These are phyloP conservation scores for Enteromius thamalakanensis DNA, from an alignment of 2,797 vertebrate genomes.

Conservation along the genomic window DNA sequence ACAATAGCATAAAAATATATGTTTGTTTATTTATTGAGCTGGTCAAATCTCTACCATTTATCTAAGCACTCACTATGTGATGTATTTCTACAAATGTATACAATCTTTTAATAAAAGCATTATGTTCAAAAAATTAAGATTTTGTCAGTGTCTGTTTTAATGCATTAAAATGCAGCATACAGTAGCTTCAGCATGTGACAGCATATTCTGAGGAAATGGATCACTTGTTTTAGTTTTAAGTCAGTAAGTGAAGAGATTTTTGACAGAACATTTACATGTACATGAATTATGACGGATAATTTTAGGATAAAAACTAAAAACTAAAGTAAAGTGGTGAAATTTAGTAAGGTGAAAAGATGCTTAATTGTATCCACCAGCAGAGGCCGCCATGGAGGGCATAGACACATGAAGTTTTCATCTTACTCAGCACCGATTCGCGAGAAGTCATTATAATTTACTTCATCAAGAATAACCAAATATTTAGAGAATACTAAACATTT, in stretches of 20 bases:
- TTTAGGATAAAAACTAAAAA: neutral
- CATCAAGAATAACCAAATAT: neutral
- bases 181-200: neutral
- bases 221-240: neutral
- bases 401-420: neutral
- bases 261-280: neutral
- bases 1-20: neutral
- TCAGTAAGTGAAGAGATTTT: neutral
- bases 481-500: too few species aligned
- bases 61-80: constrained; percentile 29
- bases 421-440: neutral
- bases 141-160: neutral
- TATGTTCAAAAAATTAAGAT: neutral
- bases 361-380: neutral
- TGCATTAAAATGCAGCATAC: neutral
- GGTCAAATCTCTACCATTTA: neutral
- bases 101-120: constrained; percentile 47
- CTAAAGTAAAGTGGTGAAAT: neutral
- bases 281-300: neutral
- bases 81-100: constrained; percentile 2
- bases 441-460: neutral
- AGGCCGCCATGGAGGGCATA: neutral
- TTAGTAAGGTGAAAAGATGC: neutral
- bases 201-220: neutral
- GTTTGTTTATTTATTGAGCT: constrained; percentile 40